These are phyloP conservation scores for Agrilus cyanescens DNA, from an alignment of 2,888 invertebrate genomes.

Conservation along the genomic window DNA sequence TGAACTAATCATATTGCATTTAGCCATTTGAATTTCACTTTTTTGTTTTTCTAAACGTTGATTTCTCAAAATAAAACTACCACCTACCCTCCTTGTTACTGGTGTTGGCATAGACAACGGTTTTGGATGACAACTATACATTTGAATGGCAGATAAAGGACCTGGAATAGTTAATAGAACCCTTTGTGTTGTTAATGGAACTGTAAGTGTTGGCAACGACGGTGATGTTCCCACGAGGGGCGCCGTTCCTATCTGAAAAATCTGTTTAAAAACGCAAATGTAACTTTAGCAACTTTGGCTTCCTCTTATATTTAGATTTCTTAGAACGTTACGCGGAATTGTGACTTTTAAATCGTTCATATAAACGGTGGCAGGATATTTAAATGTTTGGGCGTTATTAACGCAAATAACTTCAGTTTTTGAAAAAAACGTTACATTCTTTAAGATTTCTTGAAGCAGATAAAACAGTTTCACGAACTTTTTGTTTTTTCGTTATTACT, in stretches of 20 bases:
- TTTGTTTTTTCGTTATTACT: too few relatives aligned
- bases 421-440: too few relatives aligned
- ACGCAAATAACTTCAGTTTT: too few relatives aligned
- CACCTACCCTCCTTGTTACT: constrained; percentile 45
- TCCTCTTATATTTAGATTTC: too few relatives aligned
- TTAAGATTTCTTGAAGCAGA: too few relatives aligned
- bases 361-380: too few relatives aligned
- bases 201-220: constrained; percentile 22
- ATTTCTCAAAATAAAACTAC: constrained; percentile 42
- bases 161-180: constrained; percentile 27
- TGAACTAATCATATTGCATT: constrained; percentile 19
- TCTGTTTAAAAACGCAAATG: constrained; percentile 11
- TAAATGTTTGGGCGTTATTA: too few relatives aligned
- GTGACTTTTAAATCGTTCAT: too few relatives aligned
- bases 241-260: constrained; percentile 24
- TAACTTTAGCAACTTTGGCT: too few relatives aligned
- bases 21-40: constrained; percentile 28
- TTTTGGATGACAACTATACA: constrained; percentile 45
- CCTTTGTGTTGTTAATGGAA: constrained; percentile 23
- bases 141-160: constrained; percentile 20
- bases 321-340: too few relatives aligned
- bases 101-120: constrained; percentile 47
- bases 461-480: too few relatives aligned
- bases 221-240: constrained; percentile 25
- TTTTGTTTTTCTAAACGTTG: constrained; percentile 29